These are phyloP conservation scores for Pogonocichla stellata DNA, from an alignment of 2,113 vertebrate species.

Conservation along the genomic window DNA sequence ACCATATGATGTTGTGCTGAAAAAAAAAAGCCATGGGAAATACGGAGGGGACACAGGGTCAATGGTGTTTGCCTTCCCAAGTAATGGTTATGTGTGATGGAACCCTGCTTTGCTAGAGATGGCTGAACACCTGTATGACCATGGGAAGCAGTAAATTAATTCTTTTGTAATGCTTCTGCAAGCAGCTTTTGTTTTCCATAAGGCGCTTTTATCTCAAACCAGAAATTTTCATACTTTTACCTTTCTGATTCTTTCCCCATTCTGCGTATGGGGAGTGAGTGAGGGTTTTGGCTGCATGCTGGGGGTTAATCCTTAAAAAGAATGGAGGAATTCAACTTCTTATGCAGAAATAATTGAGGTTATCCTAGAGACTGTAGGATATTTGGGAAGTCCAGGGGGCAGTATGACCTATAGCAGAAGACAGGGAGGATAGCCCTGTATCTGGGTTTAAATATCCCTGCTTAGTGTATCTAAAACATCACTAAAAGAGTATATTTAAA, in stretches of 20 bases:
- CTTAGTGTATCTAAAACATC: background rate
- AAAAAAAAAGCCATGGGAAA: background rate
- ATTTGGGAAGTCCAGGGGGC: background rate
- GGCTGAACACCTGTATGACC: background rate
- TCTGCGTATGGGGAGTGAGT: rapidly evolving
- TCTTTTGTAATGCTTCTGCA: background rate
- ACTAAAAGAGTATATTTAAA: background rate
- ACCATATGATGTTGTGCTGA: background rate
- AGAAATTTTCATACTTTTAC: background rate
- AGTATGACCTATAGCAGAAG: background rate
- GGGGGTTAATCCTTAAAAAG: background rate
- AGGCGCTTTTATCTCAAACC: background rate
- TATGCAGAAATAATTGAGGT: background rate
- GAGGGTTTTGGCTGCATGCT: background rate
- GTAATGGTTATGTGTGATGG: rapidly evolving
- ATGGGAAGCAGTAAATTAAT: background rate
- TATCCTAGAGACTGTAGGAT: background rate
- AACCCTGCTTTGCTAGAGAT: background rate
- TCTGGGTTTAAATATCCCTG: background rate
- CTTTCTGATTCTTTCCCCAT: background rate
- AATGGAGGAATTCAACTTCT: background rate
- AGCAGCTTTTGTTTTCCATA: background rate
- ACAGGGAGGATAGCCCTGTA: background rate
- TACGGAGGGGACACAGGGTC: background rate
- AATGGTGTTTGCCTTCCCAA: background rate